Conservation (phyloP, 2,888 invertebrate genomes). For the Unio delphinus region DNA sequence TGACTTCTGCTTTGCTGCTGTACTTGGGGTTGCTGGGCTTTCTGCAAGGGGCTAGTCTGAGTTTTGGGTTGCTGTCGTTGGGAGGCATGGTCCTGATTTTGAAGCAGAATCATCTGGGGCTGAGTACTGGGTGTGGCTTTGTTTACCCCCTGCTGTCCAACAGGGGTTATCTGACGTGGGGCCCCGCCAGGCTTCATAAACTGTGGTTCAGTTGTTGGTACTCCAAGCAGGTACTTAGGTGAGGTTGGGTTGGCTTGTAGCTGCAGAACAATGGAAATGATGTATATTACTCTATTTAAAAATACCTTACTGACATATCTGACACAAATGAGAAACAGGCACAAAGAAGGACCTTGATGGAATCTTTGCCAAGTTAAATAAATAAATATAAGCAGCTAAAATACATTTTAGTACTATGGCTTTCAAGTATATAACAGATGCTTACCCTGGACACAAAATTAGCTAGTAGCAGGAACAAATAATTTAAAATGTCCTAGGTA, state of each 20-base stretch:
- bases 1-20: too few species aligned
- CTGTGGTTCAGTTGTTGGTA: constrained; percentile 53
- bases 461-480: too few species aligned
- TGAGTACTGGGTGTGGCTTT: constrained; percentile 11
- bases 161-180: constrained; percentile 9
- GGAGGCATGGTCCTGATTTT: constrained; percentile 22
- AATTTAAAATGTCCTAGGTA: too few species aligned
- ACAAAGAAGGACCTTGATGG: too few species aligned
- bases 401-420: too few species aligned
- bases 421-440: too few species aligned
- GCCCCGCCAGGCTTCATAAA: constrained; percentile 49
- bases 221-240: constrained; percentile 57
- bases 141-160: constrained; percentile 11
- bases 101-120: constrained; percentile 9
- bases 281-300: neutral
- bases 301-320: too few species aligned
- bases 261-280: constrained; percentile 4
- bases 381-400: too few species aligned
- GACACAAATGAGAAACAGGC: too few species aligned
- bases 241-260: constrained; percentile 35
- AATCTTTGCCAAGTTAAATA: too few species aligned
- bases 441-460: too few species aligned
- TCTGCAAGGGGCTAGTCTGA: constrained; percentile 18
- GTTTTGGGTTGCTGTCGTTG: constrained; percentile 17
- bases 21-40: constrained; percentile 7